phyloP scores from a whole-genome alignment of 2,888 invertebrate species.

The Diadegma fenestrale region DNA sequence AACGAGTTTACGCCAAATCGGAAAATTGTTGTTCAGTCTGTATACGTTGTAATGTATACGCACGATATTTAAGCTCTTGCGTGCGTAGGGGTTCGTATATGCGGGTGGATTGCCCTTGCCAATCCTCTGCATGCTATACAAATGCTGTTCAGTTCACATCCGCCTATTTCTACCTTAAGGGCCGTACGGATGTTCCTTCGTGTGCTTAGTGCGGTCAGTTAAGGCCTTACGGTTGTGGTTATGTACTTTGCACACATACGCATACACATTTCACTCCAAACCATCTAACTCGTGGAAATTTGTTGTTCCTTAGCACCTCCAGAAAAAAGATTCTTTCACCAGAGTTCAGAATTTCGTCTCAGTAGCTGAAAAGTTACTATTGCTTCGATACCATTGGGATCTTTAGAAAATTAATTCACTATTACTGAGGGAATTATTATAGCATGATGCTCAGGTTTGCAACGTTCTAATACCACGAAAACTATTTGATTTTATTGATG shows the following conservation, averaged over 20 bases:
- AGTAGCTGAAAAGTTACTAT: too few species aligned
- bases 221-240: background rate
- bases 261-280: background rate
- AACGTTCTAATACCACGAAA: too few species aligned
- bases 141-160: background rate
- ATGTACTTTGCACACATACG: background rate
- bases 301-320: background rate
- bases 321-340: too few species aligned
- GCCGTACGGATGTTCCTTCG: background rate
- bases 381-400: background rate
- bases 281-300: background rate
- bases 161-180: background rate
- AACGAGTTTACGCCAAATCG: constrained; percentile 42
- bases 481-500: too few species aligned
- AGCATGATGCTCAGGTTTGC: too few species aligned
- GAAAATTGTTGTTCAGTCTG: constrained; percentile 49
- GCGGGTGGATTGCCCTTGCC: constrained; percentile 44
- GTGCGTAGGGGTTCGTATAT: constrained; percentile 34
- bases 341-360: too few species aligned
- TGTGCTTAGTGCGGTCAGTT: background rate
- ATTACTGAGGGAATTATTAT: background rate
- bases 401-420: background rate
- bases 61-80: constrained; percentile 17
- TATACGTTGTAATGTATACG: constrained; percentile 15
- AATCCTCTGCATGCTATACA: constrained; percentile 1